Percentiles rank a stretch among this genome's conserved stretches.
Conservation (phyloP, 2,888 invertebrate genomes). For the Craniophora ligustri region DNA sequence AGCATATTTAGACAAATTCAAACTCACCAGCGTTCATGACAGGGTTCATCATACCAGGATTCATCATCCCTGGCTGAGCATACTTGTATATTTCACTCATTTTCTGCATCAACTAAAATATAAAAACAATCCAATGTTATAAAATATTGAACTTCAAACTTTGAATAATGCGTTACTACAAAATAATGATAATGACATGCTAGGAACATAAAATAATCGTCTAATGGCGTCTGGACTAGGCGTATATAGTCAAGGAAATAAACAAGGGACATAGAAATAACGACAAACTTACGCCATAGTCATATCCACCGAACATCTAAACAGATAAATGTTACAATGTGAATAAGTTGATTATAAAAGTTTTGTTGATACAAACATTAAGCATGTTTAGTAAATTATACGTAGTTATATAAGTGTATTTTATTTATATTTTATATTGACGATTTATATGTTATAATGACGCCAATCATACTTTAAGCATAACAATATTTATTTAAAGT, state of each 20-base stretch:
- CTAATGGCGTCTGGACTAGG: constrained; percentile 56
- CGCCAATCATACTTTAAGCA: too few species aligned
- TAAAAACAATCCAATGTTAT: constrained; percentile 27
- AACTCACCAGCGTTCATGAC: constrained; percentile 78
- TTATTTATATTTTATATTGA: too few species aligned
- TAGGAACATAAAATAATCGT: constrained; percentile 47
- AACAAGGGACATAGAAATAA: constrained; percentile 63
- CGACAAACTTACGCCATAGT: constrained; percentile 84
- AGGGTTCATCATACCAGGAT: constrained; percentile 79
- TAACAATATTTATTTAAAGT: too few species aligned
- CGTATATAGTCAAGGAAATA: constrained; percentile 57
- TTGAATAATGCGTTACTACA: constrained; percentile 34
- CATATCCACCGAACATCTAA: constrained; percentile 89
- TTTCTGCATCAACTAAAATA: constrained; percentile 82
- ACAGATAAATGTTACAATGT: constrained; percentile 73
- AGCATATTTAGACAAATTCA: not conserved
- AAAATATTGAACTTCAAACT: not conserved
- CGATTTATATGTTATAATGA: too few species aligned
- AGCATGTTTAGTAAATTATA: too few species aligned
- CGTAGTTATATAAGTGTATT: too few species aligned
- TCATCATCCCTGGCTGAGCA: constrained; percentile 79
- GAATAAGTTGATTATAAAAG: constrained; percentile 46
- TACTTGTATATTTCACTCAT: constrained; percentile 82
- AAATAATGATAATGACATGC: constrained; percentile 56
- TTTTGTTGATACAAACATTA: constrained; percentile 15